These are phyloP conservation scores for Caenorhabditis inopinata DNA, from an alignment of 1,140 invertebrate species.

Conservation along the genomic window DNA sequence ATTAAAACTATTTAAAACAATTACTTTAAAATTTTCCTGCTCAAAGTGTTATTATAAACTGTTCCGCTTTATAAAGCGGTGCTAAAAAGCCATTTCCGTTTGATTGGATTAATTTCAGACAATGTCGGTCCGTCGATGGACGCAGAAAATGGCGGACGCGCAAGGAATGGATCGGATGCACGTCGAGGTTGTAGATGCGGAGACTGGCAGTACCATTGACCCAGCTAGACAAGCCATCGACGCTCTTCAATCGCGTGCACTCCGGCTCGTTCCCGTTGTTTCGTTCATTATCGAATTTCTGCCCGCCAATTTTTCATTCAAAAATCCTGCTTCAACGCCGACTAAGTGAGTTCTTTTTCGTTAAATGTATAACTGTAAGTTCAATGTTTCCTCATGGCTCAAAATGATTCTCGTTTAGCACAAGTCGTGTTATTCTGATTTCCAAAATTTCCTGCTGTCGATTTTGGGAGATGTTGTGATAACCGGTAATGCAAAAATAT, in stretches of 20 bases:
- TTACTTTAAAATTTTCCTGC: no score
- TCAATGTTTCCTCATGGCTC: no score
- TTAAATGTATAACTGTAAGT: no score
- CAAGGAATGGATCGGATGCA: constrained; percentile 55
- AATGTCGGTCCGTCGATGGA: constrained; percentile 59
- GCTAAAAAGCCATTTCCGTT: background rate
- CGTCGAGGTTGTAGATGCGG: constrained; percentile 60
- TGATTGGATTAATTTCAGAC: constrained; percentile 37
- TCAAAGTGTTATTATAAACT: no score
- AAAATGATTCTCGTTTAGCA: no score
- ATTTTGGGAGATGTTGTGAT: no score
- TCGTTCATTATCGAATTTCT: constrained; percentile 60
- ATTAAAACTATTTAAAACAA: no score
- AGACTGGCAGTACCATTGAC: constrained; percentile 62
- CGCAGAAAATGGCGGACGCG: constrained; percentile 54
- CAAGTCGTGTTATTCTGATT: no score
- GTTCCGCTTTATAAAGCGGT: no score
- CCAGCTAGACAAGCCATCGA: constrained; percentile 61
- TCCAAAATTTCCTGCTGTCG: no score
- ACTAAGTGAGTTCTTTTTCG: background rate
- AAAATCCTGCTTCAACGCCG: constrained; percentile 44
- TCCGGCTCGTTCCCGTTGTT: constrained; percentile 59
- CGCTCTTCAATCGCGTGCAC: constrained; percentile 59
- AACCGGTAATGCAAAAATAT: background rate
- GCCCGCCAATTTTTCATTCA: constrained; percentile 54